These are phyloP conservation scores for Deroptyus accipitrinus DNA, from an alignment of 2,113 vertebrate species.

Conservation along the genomic window DNA sequence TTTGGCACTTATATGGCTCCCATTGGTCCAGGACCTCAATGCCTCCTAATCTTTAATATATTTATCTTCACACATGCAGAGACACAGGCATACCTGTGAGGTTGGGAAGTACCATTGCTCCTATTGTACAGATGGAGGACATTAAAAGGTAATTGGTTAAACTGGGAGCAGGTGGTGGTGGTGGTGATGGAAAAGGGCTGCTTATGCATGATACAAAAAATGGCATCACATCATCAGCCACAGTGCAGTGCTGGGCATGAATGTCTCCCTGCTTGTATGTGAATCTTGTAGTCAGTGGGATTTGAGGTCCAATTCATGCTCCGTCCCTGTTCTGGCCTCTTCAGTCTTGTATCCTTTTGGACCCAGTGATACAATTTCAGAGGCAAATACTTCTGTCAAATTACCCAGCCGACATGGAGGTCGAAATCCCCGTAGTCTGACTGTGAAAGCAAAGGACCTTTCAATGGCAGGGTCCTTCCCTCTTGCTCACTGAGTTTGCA, in stretches of 20 bases:
- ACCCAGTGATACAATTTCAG: background rate
- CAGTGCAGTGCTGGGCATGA: fast-evolving
- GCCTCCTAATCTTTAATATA: constrained; percentile 54
- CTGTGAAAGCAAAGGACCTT: background rate
- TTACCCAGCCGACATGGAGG: background rate
- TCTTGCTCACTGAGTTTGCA: background rate
- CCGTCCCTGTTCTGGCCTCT: background rate
- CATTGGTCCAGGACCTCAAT: constrained; percentile 30
- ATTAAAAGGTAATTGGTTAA: constrained; percentile 21
- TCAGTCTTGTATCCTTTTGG: background rate
- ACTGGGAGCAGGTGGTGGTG: constrained; percentile 37
- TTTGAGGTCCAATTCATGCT: background rate
- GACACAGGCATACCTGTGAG: constrained; percentile 36
- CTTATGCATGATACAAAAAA: background rate
- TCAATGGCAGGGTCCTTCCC: background rate
- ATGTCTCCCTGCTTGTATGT: fast-evolving
- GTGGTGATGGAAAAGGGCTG: background rate
- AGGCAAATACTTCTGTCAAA: background rate
- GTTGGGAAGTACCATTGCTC: constrained; percentile 44
- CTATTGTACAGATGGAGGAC: constrained; percentile 18
- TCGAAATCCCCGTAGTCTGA: background rate
- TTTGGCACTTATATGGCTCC: constrained; percentile 62
- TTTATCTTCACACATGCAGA: constrained; percentile 60
- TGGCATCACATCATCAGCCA: background rate
- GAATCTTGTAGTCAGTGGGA: background rate